Evolutionary conservation across 2,113 vertebrate genomes (phyloP).

Genomic region (Oriolus oriolus): DNA sequence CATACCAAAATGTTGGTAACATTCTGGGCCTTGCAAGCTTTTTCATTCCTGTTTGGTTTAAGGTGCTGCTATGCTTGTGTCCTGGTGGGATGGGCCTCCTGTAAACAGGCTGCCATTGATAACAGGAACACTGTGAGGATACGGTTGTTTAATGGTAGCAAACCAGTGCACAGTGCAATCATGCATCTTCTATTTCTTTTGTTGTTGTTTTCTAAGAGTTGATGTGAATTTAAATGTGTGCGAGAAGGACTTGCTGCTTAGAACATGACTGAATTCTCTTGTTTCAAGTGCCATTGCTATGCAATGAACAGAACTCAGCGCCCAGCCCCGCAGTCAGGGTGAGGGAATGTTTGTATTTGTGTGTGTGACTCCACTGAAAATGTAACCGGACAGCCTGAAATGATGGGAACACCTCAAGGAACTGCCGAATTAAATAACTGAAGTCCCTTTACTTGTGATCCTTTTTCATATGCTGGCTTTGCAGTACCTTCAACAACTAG

Average conservation of each 20-base stretch:
- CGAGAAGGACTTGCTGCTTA: conserved; percentile 6
- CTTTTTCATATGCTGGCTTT: neutral
- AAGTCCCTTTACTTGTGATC: neutral
- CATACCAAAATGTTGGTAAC: neutral
- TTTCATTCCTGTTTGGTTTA: neutral
- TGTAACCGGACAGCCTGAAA: neutral
- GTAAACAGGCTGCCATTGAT: neutral
- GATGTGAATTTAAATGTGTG: neutral
- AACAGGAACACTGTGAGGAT: neutral
- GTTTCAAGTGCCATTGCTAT: conserved; percentile 27
- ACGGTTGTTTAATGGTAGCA: neutral
- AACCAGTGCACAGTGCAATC: neutral
- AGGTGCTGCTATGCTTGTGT: conserved; percentile 15
- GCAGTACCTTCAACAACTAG: neutral
- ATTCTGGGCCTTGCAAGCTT: neutral
- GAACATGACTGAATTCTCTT: neutral
- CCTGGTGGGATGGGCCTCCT: neutral
- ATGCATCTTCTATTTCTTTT: neutral
- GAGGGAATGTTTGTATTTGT: neutral
- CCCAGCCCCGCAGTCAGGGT: neutral
- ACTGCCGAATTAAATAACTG: neutral
- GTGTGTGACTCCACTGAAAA: neutral
- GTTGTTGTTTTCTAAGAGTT: neutral
- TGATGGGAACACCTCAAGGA: neutral
- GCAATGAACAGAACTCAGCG: neutral